Conservation (phyloP, 2,113 vertebrate genomes). For the Sinocyclocheilus anshuiensis region DNA sequence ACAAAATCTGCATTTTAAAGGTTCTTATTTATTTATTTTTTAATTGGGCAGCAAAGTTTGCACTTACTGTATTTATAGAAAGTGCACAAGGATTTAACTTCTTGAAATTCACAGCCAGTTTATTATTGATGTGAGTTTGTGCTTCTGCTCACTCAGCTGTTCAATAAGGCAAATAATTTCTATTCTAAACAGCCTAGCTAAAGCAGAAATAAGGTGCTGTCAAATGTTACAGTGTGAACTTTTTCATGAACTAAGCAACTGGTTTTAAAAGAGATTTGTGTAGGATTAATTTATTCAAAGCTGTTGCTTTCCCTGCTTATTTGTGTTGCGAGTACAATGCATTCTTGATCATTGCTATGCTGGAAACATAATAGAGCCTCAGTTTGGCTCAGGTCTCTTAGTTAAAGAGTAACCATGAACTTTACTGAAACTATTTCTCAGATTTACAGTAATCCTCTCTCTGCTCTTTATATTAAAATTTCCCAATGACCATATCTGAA, state of each 20-base stretch:
- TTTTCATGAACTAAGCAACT: background rate
- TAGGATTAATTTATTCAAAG: background rate
- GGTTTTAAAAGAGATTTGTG: constrained; percentile 1
- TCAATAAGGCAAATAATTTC: background rate
- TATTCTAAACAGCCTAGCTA: background rate
- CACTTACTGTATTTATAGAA: background rate
- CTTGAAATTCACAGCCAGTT: background rate
- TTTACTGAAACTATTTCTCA: background rate
- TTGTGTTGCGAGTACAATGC: background rate
- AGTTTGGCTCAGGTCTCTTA: background rate
- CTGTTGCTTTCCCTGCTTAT: background rate
- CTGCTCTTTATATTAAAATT: background rate
- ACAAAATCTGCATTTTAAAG: background rate
- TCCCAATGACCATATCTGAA: background rate
- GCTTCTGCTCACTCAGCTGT: background rate
- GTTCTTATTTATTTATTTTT: too few relatives aligned
- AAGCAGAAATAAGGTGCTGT: background rate
- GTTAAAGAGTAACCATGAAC: constrained; percentile 12
- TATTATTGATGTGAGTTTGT: background rate
- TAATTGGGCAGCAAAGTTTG: too few relatives aligned
- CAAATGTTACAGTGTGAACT: background rate
- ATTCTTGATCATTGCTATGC: constrained; percentile 2
- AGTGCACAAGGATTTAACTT: background rate
- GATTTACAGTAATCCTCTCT: background rate
- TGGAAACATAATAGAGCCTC: background rate